These are phyloP conservation scores for Dinomys branickii DNA, from an alignment of 2,113 vertebrate genomes.

Conservation along the genomic window DNA sequence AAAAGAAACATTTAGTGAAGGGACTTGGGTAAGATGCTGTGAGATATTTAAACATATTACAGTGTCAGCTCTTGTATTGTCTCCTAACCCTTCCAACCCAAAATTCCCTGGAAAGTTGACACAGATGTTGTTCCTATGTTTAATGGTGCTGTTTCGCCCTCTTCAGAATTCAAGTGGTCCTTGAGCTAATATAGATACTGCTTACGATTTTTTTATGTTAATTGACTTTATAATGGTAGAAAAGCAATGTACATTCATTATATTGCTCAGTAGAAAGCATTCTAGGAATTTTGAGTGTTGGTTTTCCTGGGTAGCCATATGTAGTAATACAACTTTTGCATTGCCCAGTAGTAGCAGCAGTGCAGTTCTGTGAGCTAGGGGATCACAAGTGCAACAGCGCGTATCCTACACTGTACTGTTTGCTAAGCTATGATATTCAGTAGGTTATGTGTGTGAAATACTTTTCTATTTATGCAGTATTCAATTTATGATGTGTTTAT, in stretches of 20 bases:
- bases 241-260: neutral
- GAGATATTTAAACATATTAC: neutral
- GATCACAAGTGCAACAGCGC: neutral
- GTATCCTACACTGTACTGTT: neutral
- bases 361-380: neutral
- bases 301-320: neutral
- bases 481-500: neutral
- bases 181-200: neutral
- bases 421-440: no score
- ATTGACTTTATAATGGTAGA: neutral
- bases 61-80: neutral
- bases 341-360: neutral
- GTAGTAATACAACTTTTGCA: neutral
- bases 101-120: neutral
- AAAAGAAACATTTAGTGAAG: slow-evolving; percentile 43
- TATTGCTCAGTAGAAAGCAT: neutral
- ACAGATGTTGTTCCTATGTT: neutral
- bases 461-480: neutral
- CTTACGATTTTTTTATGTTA: neutral
- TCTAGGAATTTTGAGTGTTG: neutral
- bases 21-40: neutral
- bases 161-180: neutral
- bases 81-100: neutral
- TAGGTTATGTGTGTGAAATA: neutral
- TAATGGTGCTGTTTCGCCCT: neutral